Percentiles rank a stretch among this genome's conserved stretches.
phyloP scores from a whole-genome alignment of 2,888 invertebrate species.

The Drosophila cyrtoloma region DNA sequence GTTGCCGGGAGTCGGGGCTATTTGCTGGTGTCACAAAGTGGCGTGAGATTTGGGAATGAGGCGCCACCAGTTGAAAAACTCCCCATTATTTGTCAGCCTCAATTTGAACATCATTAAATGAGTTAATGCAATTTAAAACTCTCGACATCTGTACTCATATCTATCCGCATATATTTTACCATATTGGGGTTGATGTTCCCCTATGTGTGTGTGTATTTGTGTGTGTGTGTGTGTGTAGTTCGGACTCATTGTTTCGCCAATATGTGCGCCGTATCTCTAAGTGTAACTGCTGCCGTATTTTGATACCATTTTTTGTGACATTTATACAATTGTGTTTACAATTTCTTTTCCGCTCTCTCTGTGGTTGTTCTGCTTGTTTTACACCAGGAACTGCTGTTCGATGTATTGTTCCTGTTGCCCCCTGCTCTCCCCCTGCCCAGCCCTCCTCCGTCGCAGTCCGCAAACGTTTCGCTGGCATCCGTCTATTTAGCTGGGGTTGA shows the following conservation, averaged over 20 bases:
- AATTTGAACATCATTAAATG: slow-evolving; percentile 75
- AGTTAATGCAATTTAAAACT: slow-evolving; percentile 78
- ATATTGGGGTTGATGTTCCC: slow-evolving; percentile 22
- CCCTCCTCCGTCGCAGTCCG: background rate
- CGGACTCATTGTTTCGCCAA: slow-evolving; percentile 48
- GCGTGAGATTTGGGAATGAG: slow-evolving; percentile 53
- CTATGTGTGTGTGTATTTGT: background rate
- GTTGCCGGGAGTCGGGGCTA: background rate
- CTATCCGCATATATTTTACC: slow-evolving; percentile 40
- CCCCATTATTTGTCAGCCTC: slow-evolving; percentile 62
- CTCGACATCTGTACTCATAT: slow-evolving; percentile 66
- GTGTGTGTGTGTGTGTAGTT: slow-evolving; percentile 11
- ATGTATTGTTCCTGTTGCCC: slow-evolving; percentile 51
- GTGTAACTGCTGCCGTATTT: slow-evolving; percentile 42
- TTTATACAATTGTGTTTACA: slow-evolving; percentile 64
- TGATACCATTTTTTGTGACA: slow-evolving; percentile 49
- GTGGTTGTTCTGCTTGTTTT: slow-evolving; percentile 47
- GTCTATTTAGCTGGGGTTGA: slow-evolving; percentile 39
- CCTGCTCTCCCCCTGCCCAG: background rate
- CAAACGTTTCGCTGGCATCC: slow-evolving; percentile 35
- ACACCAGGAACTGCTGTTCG: slow-evolving; percentile 63
- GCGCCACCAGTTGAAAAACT: slow-evolving; percentile 43
- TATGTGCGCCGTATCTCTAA: slow-evolving; percentile 27
- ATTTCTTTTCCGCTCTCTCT: background rate
- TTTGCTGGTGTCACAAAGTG: slow-evolving; percentile 64